Evolutionary conservation across 2,888 invertebrate genomes (phyloP), one percentile per base, ranked within the genome.

Genomic region (Colletes collaris): DNA sequence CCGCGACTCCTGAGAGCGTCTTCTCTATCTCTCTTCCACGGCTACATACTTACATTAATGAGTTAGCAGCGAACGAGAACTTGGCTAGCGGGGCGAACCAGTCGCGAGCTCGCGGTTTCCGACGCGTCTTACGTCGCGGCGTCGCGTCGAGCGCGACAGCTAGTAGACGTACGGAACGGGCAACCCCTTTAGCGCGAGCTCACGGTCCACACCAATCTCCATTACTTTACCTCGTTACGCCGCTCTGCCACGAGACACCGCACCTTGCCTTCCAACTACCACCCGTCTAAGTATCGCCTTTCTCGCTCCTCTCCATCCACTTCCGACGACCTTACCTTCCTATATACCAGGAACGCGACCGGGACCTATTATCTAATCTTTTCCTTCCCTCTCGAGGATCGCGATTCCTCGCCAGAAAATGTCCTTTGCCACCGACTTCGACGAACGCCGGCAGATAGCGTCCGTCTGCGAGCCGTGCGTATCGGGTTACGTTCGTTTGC

Each of bases 181-280:
- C 65, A 62, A 68, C 66, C 76, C 71, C 67, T 76, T 71, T 79
- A 37, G 80, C 79, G 72, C 80, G 75, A 79, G 77, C 86, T 83
- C 80, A 67, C 70, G 76, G 85, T 84, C 76, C 82, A 81, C 89
- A 88, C 90, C 89, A 89, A 90, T 91, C 89, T 90, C 90, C 90
- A 90, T 91, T 91, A 90, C 89, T 90, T 88, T 87, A 88, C 83
- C 89, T 90, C 89, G 88, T 90, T 89, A 89, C 86, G 80, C 77
- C 56, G 66, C 70, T 56, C 69, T 55, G 67, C 68, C 66, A 60
- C 68, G 53, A 68, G 72, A 68, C 55, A 69, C 68, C 53, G 16
- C 55, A 44, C 37, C 56, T 59, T 49, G 60, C 58, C 64, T 19
- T 53, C 46, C 35, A 16, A 10, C 49, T 37, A 10, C 16, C 27